Evolutionary conservation across 2,113 vertebrate genomes (phyloP), one percentile per base, ranked within the genome.

Genomic region (Actenoides lindsayi): DNA sequence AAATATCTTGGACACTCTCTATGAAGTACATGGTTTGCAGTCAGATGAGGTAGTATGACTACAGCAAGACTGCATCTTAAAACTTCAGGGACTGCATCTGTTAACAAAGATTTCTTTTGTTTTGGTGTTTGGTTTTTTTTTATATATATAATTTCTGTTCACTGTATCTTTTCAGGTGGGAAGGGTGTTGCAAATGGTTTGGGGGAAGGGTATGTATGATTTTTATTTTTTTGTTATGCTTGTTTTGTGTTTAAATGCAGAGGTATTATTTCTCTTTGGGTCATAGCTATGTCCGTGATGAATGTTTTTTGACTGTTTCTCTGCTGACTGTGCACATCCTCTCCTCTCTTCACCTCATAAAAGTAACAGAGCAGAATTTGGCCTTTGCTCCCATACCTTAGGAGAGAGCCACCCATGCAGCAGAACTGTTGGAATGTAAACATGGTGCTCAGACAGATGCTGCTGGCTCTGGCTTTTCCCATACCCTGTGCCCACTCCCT

Each of bases 41-140:
- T 99, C 99, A 5, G 99, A 99, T 14, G 99, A 99, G 97, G 98
- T 99, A 82, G 99, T 99, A 96, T 99, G 98, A 99, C 53, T 28
- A 50, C 94, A 74, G 69, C 77, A 60, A 93, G 83, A 78, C 82
- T 12, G 9, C 42, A 3, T 90, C 86, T 96, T 90, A 63, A 89
- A 93, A 94, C 96, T 97, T 97, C 97, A 98, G 98, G 98, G 98
- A 97, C 95, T 95, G 60, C 88, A 76, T 95, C 95, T 96, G 77
- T 96, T 97, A 93, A 76, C 93, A 85, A 93, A 89, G 78, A 93
- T 93, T 60, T 79, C 44, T 95, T 92, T 77, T 2, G 0, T 44
- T 80, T 85, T 51, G 28, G 9, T 7, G 37, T 54, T 80, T 33
- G 42, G 42, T 23, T 63, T 89, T 80, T 30, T 30, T 85, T 69